phyloP scores from a whole-genome alignment of 1,140 invertebrate genomes.

The Rhopalosiphum padi region DNA sequence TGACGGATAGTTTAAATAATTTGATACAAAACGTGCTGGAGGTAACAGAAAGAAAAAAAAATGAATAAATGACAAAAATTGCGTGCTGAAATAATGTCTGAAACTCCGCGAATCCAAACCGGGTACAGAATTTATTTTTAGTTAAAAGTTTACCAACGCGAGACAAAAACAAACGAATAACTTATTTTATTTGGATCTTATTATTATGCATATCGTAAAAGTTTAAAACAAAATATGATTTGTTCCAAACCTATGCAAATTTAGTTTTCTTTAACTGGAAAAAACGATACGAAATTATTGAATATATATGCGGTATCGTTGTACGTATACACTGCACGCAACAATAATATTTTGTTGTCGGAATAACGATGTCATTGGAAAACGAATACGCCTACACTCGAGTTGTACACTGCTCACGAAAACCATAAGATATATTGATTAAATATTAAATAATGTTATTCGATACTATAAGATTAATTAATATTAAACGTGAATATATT shows the following conservation, averaged over 20 bases:
- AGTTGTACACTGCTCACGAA: background rate
- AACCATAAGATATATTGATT: background rate
- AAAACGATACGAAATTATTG: background rate
- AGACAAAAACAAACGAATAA: slow-evolving; percentile 26
- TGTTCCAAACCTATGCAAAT: background rate
- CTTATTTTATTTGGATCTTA: slow-evolving; percentile 8
- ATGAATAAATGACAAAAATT: background rate
- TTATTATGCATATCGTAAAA: slow-evolving; percentile 13
- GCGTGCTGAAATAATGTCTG: background rate
- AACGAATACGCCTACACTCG: background rate
- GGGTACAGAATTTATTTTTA: background rate
- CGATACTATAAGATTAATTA: background rate
- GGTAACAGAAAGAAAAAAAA: background rate
- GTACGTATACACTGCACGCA: background rate
- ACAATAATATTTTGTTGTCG: background rate
- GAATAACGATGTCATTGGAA: background rate
- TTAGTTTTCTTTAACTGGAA: background rate
- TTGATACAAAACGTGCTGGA: background rate
- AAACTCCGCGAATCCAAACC: background rate
- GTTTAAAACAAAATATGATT: background rate
- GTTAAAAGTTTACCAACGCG: slow-evolving; percentile 6
- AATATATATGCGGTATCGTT: background rate
- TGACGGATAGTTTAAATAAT: background rate
- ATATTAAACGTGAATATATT: background rate
- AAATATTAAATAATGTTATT: background rate